Evolutionary conservation across 37 sponge, comb jelly and placozoan species (phyloP).

Genomic region (Tethya wilhelma): DNA sequence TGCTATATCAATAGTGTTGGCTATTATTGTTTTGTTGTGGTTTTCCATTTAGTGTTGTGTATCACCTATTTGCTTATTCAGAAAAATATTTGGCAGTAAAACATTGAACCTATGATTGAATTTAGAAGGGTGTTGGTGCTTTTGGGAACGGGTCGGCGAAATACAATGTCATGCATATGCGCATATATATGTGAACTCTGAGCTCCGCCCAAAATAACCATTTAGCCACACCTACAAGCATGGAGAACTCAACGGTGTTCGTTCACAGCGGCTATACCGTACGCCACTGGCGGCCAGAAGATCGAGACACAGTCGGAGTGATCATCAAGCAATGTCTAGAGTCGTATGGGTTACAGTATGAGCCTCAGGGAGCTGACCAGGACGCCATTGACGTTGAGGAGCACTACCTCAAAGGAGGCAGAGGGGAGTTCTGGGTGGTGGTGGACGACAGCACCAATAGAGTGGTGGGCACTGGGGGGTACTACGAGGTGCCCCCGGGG

Average conservation of each 20-base stretch:
- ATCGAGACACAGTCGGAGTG: conserved; percentile 33
- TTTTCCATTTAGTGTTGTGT: too few species aligned
- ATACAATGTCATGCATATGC: not conserved
- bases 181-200: not conserved
- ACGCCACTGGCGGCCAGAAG: conserved; percentile 29
- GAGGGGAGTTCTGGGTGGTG: conserved; percentile 71
- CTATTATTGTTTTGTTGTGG: too few species aligned
- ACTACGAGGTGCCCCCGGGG: conserved; percentile 15
- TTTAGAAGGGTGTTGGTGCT: too few species aligned
- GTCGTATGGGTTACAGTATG: conserved; percentile 48
- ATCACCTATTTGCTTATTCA: too few species aligned
- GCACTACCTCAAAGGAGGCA: conserved; percentile 8
- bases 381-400: conserved; percentile 58
- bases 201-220: not conserved
- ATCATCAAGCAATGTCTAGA: conserved; percentile 38
- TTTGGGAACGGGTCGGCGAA: not conserved
- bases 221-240: conserved; percentile 14
- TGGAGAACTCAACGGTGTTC: conserved; percentile 4
- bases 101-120: too few species aligned
- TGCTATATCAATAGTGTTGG: not conserved
- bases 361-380: conserved; percentile 45
- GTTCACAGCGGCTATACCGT: conserved; percentile 6
- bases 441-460: not conserved
- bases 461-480: conserved; percentile 54
- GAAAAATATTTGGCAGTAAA: too few species aligned